phyloP scores from a whole-genome alignment of 2,113 vertebrate genomes.

The Mastomys natalensis region DNA sequence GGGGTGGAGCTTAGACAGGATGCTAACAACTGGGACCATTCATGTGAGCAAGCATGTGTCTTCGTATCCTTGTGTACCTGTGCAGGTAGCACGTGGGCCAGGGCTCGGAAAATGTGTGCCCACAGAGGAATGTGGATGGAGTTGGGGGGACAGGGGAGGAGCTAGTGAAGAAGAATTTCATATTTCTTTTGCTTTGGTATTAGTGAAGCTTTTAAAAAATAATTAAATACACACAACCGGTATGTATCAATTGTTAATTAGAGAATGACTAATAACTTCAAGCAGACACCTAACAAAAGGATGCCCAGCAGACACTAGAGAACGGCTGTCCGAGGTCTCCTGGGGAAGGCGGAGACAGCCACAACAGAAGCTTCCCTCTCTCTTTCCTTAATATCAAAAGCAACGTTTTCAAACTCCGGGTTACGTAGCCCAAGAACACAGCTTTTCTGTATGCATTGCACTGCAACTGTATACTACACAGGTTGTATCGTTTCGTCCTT shows the following conservation, averaged over 20 bases:
- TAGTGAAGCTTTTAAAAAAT: constrained; percentile 39
- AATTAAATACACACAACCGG: background rate
- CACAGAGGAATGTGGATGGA: background rate
- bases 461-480: background rate
- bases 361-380: background rate
- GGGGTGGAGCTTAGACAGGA: too few species aligned
- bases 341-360: background rate
- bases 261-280: background rate
- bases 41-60: background rate
- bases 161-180: background rate
- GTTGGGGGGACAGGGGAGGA: background rate
- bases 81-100: background rate
- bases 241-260: background rate
- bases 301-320: background rate
- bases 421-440: constrained; percentile 30
- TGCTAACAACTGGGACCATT: background rate
- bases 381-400: constrained; percentile 41
- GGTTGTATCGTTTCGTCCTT: constrained; percentile 55
- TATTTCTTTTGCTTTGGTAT: constrained; percentile 17
- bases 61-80: background rate
- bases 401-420: constrained; percentile 45
- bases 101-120: background rate
- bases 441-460: constrained; percentile 56
- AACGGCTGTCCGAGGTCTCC: background rate
- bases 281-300: background rate